Evolutionary conservation across 2,888 invertebrate genomes (phyloP), one percentile per base, ranked within the genome.

Genomic region (Blastobasis lacticolella): DNA sequence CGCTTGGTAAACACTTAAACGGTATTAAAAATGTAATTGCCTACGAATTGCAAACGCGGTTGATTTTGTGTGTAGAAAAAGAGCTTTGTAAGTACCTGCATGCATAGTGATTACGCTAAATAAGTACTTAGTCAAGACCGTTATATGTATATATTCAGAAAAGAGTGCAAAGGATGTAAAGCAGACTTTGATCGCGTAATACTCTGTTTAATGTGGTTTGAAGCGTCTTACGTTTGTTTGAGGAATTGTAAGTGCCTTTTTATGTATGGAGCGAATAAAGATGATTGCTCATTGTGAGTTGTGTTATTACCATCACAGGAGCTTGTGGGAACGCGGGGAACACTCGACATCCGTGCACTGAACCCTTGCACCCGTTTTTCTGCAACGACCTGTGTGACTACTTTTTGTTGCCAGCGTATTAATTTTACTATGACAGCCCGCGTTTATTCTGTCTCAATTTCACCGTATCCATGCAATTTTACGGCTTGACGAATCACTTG

Each of bases 281-380:
- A 62, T 70, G 71, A 75, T 75, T 75, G 66, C 69, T 70, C 65
- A 77, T 75, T 79, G 75, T 78, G 67, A 67, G 67, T 62, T 58
- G 56, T 69, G 66, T 70, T 75, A 75, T 75, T 76, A 69, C 65
- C 63, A 57, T 70, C 66, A 63, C 63, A 71, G 69, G 69, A 73
- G 68, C 66, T 67, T 73, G 75, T 79, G 78, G 73, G 79, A 81
- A 78, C 73, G 66, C 59, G 66, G 64, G 68, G 66, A 68, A 64
- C 59, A 66, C 60, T 66, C 61, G 57, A 68, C 66, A 65, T 66
- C 65, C 62, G 76, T 64, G 67, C 80, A 75, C 65, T 82, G 85
- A 83, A 83, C 84, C 74, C 70, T 68, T 66, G 69, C 75, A 76
- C 72, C 64, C 66, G 75, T 79, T 79, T 81, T 81, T 79, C 73